Conservation (phyloP, 2,888 invertebrate species). For the Dascillus cervinus region DNA sequence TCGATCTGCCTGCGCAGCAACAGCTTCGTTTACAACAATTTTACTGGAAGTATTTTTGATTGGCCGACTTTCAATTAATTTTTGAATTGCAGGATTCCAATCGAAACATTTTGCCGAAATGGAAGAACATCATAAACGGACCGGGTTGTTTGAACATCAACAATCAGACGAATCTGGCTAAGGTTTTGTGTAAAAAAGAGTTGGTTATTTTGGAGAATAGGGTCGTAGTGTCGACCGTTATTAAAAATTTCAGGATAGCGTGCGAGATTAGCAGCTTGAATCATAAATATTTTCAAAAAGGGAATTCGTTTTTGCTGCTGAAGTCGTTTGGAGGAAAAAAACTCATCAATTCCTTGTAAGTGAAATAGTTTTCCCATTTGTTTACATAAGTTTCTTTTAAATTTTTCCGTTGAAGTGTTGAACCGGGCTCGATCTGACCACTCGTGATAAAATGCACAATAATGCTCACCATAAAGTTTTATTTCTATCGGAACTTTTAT, state of each 20-base stretch:
- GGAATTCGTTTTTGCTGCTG: slow-evolving; percentile 21
- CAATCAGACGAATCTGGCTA: slow-evolving; percentile 25
- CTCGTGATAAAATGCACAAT: too few relatives aligned
- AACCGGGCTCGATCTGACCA: too few relatives aligned
- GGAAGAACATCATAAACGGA: slow-evolving; percentile 35
- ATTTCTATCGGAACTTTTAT: too few relatives aligned
- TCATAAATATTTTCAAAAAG: slow-evolving; percentile 23
- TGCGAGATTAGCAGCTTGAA: slow-evolving; percentile 25
- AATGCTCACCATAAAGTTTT: too few relatives aligned
- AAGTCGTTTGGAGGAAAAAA: slow-evolving; percentile 9
- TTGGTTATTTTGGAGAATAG: slow-evolving; percentile 38
- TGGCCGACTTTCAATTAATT: not conserved
- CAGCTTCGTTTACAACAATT: slow-evolving; percentile 37
- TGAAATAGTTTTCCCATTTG: slow-evolving; percentile 2
- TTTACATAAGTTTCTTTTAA: too few relatives aligned
- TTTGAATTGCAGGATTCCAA: slow-evolving; percentile 8
- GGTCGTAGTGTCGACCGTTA: slow-evolving; percentile 30
- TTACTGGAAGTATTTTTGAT: slow-evolving; percentile 25
- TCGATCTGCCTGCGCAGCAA: slow-evolving; percentile 40
- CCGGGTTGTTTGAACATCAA: slow-evolving; percentile 36
- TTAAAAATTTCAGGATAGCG: slow-evolving; percentile 21
- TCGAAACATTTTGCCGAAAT: slow-evolving; percentile 24
- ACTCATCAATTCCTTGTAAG: slow-evolving; percentile 16
- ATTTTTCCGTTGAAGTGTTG: too few relatives aligned
- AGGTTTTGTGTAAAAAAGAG: slow-evolving; percentile 34